A percentile compares a stretch with the other conserved stretches of the same genome.
Evolutionary conservation across 2,888 invertebrate species (phyloP).

Genomic region (Diloba caeruleocephala): DNA sequence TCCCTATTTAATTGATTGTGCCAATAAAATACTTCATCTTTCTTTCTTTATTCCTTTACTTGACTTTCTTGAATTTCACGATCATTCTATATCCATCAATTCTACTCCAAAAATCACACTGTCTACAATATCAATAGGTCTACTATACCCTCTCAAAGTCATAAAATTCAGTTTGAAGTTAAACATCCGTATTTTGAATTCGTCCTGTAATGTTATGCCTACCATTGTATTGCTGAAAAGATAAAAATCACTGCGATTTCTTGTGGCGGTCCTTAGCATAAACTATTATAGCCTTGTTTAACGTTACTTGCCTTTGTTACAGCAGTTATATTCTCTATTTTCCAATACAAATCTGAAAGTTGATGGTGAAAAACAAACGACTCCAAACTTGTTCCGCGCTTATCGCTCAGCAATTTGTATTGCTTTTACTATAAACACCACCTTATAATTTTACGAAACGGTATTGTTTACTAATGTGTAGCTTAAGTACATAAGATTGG

Average conservation of each 20-base stretch:
- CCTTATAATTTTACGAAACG: background rate
- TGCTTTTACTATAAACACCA: constrained; percentile 17
- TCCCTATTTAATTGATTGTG: too few species aligned
- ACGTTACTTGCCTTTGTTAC: constrained; percentile 26
- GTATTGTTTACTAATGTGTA: constrained; percentile 19
- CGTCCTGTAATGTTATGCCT: constrained; percentile 36
- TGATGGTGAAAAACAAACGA: constrained; percentile 7
- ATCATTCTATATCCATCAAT: too few species aligned
- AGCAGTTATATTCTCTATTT: constrained; percentile 31
- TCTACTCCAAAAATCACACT: too few species aligned
- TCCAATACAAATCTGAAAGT: constrained; percentile 22
- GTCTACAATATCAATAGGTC: background rate
- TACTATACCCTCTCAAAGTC: background rate
- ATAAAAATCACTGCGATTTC: too few species aligned
- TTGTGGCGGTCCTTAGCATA: too few species aligned
- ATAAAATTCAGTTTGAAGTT: background rate
- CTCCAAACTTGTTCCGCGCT: constrained; percentile 13
- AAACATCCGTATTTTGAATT: constrained; percentile 43
- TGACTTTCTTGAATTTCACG: too few species aligned
- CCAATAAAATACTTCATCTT: too few species aligned
- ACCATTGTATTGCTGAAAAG: constrained; percentile 9
- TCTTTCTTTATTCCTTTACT: too few species aligned
- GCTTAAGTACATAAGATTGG: background rate
- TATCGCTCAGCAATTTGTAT: constrained; percentile 21
- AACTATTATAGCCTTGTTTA: constrained; percentile 34